Conservation (phyloP, 2,888 invertebrate species). For the Oligia fasciuncula region DNA sequence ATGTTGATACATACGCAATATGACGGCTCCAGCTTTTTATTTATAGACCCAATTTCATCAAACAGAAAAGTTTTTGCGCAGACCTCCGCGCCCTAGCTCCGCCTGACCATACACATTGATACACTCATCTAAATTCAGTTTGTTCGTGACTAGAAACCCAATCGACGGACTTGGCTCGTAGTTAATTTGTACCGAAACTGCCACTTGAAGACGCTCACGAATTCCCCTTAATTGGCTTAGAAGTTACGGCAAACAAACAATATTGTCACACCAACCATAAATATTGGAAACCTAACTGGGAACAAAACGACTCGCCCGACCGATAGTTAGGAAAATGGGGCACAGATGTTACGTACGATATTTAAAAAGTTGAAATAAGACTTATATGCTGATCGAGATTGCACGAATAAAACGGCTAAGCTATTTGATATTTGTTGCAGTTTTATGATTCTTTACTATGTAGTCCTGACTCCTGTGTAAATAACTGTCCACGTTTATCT, state of each 20-base stretch:
- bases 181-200: conserved; percentile 83
- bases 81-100: conserved; percentile 66
- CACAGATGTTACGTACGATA: conserved; percentile 57
- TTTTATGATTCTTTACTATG: conserved; percentile 2
- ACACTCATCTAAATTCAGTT: conserved; percentile 85
- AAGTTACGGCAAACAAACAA: conserved; percentile 75
- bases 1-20: conserved; percentile 64
- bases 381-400: conserved; percentile 35
- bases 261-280: conserved; percentile 71
- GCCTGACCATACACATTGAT: conserved; percentile 81
- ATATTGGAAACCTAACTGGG: conserved; percentile 62
- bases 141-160: conserved; percentile 82
- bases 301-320: conserved; percentile 41
- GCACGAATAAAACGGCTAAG: conserved; percentile 19
- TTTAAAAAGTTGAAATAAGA: conserved; percentile 62
- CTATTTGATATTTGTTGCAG: conserved; percentile 7
- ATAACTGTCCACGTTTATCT: neutral
- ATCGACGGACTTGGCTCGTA: conserved; percentile 76
- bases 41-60: conserved; percentile 75
- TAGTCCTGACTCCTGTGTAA: neutral
- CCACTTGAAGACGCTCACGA: conserved; percentile 78
- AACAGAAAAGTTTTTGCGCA: conserved; percentile 73
- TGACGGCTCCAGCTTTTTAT: conserved; percentile 65
- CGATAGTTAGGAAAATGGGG: conserved; percentile 53
- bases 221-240: conserved; percentile 79